Evolutionary conservation across 2,888 invertebrate species (phyloP).

Genomic region (Drosophila acutilabella): DNA sequence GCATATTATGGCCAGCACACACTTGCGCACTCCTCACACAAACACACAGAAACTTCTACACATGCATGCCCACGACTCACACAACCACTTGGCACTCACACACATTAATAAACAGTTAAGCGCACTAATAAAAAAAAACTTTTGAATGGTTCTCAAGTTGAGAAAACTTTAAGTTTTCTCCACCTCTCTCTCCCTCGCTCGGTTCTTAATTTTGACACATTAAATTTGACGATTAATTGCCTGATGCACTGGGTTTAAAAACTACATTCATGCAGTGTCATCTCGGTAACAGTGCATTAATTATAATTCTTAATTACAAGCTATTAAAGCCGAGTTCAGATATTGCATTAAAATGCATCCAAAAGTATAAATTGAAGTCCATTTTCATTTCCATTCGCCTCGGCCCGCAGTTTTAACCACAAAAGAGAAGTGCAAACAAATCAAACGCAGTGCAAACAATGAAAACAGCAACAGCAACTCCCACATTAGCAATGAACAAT

Average conservation of each 20-base stretch:
- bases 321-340: constrained; percentile 57
- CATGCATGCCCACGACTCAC: constrained; percentile 18
- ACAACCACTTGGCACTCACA: constrained; percentile 17
- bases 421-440: constrained; percentile 61
- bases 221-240: constrained; percentile 8
- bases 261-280: constrained; percentile 36
- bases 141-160: constrained; percentile 12
- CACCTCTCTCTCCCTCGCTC: not conserved
- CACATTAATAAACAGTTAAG: constrained; percentile 19
- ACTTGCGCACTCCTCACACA: constrained; percentile 31
- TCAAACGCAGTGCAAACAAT: constrained; percentile 62
- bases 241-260: constrained; percentile 17
- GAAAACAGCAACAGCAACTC: constrained; percentile 37
- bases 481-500: constrained; percentile 37
- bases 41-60: constrained; percentile 11
- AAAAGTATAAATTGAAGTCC: constrained; percentile 11
- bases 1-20: constrained; percentile 61
- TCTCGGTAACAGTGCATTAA: constrained; percentile 37
- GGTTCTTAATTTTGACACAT: constrained; percentile 6
- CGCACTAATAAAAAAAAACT: constrained; percentile 18
- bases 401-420: constrained; percentile 19
- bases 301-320: constrained; percentile 66
- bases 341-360: constrained; percentile 11
- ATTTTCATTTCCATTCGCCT: not conserved
- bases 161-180: constrained; percentile 14